Percentiles rank a stretch among this genome's conserved stretches.
These are phyloP conservation scores for Sweltsa coloradensis DNA, from an alignment of 1,140 invertebrate genomes.

Conservation along the genomic window DNA sequence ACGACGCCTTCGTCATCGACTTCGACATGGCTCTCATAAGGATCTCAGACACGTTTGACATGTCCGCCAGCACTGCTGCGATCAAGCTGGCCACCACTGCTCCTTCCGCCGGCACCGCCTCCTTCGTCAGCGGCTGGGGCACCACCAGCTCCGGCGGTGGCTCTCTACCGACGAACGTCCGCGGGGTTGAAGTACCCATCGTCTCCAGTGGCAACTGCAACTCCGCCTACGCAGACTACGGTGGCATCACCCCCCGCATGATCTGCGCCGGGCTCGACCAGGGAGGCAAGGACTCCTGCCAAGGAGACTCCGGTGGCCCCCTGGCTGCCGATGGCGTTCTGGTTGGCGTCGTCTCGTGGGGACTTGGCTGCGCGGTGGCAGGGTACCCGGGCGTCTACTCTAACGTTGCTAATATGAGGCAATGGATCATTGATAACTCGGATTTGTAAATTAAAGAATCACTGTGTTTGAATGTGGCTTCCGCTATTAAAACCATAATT, in stretches of 20 bases:
- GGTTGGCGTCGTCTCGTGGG: constrained; percentile 52
- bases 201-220: constrained; percentile 18
- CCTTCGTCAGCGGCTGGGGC: constrained; percentile 27
- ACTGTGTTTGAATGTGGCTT: too few species aligned
- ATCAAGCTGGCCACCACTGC: constrained; percentile 17
- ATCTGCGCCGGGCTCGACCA: constrained; percentile 34
- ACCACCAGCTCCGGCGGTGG: constrained; percentile 22
- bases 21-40: constrained; percentile 38
- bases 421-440: too few species aligned
- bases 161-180: constrained; percentile 14
- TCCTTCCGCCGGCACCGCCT: constrained; percentile 16
- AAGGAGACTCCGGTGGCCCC: constrained; percentile 31
- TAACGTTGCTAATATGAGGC: constrained; percentile 35
- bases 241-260: constrained; percentile 36
- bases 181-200: constrained; percentile 21
- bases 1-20: constrained; percentile 27
- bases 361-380: constrained; percentile 44
- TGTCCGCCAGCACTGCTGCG: too few species aligned
- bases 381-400: constrained; percentile 54
- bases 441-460: too few species aligned
- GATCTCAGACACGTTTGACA: constrained; percentile 21
- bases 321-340: constrained; percentile 26
- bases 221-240: constrained; percentile 24
- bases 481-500: too few species aligned
- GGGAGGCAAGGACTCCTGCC: constrained; percentile 40